Evolutionary conservation across 2,797 vertebrate species (phyloP).

Genomic region (Cryptoprocta ferox): DNA sequence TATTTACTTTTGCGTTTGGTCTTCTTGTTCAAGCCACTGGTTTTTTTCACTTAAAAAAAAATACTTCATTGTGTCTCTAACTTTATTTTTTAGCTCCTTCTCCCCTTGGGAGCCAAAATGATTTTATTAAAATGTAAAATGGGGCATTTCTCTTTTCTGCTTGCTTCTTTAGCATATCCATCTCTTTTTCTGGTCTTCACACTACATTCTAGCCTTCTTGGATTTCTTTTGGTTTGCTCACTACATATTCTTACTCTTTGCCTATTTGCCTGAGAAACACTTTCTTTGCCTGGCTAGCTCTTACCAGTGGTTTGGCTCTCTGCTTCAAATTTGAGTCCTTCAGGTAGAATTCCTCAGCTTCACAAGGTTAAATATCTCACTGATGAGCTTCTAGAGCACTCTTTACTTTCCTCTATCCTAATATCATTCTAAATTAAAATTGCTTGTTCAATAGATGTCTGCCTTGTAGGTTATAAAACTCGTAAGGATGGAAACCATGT

Average conservation of each 20-base stretch:
- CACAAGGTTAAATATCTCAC: background rate
- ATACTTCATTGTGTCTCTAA: background rate
- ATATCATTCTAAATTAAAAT: background rate
- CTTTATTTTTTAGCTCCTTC: background rate
- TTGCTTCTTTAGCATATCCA: background rate
- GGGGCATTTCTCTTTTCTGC: background rate
- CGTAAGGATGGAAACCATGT: background rate
- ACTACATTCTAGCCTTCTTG: background rate
- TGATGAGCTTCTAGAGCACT: background rate
- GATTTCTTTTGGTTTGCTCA: background rate
- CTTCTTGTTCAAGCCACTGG: background rate
- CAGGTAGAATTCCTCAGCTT: background rate
- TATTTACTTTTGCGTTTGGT: background rate
- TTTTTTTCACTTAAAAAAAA: conserved; percentile 15
- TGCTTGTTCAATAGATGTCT: background rate
- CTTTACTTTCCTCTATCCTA: background rate
- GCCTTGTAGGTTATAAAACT: background rate
- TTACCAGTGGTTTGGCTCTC: background rate
- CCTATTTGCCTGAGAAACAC: background rate
- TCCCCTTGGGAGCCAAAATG: background rate
- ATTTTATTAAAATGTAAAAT: conserved; percentile 14
- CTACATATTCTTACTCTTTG: background rate
- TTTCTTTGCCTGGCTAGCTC: background rate
- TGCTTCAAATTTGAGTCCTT: background rate
- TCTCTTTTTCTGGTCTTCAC: background rate